Conservation (phyloP, 1,140 invertebrate genomes). For the Trissolcus basalis region DNA sequence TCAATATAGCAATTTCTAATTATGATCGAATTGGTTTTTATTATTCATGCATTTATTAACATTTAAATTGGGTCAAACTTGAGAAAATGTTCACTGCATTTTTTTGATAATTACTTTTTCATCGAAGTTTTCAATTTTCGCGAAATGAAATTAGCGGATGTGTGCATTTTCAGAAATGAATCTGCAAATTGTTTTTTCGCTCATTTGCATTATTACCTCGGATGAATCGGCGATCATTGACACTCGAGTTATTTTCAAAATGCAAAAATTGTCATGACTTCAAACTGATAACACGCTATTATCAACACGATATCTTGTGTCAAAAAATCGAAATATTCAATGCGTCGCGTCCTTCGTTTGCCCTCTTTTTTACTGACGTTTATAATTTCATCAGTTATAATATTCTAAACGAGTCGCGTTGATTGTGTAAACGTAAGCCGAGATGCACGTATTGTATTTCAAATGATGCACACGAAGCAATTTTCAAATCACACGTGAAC, state of each 20-base stretch:
- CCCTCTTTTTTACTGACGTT: conserved; percentile 19
- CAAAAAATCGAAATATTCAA: background rate
- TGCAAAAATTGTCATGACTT: background rate
- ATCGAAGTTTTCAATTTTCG: no score
- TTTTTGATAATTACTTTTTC: no score
- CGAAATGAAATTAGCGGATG: no score
- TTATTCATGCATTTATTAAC: no score
- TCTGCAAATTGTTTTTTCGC: no score
- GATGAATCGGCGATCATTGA: no score
- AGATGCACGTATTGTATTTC: conserved; percentile 51
- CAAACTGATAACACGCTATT: background rate
- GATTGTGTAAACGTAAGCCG: conserved; percentile 54
- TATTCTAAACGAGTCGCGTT: conserved; percentile 41
- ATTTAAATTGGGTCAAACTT: no score
- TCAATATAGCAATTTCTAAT: no score
- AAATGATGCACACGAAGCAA: conserved; percentile 40
- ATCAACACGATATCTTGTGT: background rate
- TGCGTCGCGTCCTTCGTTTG: background rate
- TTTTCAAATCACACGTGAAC: conserved; percentile 54
- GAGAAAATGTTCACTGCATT: no score
- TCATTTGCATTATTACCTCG: no score
- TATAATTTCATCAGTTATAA: conserved; percentile 46
- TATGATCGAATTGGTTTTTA: no score
- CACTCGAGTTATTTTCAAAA: background rate
- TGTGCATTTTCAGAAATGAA: no score